phyloP scores from a whole-genome alignment of 2,888 invertebrate species.

The Spodoptera littoralis region DNA sequence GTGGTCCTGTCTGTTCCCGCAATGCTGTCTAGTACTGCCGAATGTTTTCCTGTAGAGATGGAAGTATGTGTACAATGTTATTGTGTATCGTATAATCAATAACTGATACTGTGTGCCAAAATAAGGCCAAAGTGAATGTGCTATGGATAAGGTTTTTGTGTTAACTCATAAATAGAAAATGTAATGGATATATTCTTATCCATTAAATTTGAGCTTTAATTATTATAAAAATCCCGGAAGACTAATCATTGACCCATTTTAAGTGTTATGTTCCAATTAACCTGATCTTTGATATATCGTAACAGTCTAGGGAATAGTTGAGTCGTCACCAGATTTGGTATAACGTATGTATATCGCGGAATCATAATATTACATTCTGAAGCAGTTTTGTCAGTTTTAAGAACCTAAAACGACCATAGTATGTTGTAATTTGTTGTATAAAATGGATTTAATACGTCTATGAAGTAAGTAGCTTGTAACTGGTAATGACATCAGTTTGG shows the following conservation, averaged over 20 bases:
- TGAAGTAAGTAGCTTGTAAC: slow-evolving; percentile 78
- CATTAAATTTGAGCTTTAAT: slow-evolving; percentile 88
- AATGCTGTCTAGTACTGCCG: slow-evolving; percentile 57
- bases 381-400: slow-evolving; percentile 66
- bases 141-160: slow-evolving; percentile 74
- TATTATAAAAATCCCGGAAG: slow-evolving; percentile 83
- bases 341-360: slow-evolving; percentile 71
- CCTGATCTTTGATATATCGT: slow-evolving; percentile 57
- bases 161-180: slow-evolving; percentile 71
- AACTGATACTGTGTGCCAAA: slow-evolving; percentile 76
- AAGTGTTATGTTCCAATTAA: slow-evolving; percentile 60
- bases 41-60: slow-evolving; percentile 65
- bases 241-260: slow-evolving; percentile 70
- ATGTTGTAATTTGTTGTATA: slow-evolving; percentile 80
- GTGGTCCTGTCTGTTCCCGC: slow-evolving; percentile 61
- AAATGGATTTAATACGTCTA: slow-evolving; percentile 74
- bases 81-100: slow-evolving; percentile 68
- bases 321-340: slow-evolving; percentile 69
- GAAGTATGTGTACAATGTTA: slow-evolving; percentile 70
- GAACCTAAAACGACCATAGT: slow-evolving; percentile 74
- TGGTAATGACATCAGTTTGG: slow-evolving; percentile 75
- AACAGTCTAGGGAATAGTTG: slow-evolving; percentile 70
- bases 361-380: slow-evolving; percentile 65
- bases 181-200: slow-evolving; percentile 75
- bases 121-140: slow-evolving; percentile 71